Evolutionary conservation across 2,888 invertebrate genomes (phyloP), one percentile per base, ranked within the genome.

Genomic region (Cephus rjabovi): DNA sequence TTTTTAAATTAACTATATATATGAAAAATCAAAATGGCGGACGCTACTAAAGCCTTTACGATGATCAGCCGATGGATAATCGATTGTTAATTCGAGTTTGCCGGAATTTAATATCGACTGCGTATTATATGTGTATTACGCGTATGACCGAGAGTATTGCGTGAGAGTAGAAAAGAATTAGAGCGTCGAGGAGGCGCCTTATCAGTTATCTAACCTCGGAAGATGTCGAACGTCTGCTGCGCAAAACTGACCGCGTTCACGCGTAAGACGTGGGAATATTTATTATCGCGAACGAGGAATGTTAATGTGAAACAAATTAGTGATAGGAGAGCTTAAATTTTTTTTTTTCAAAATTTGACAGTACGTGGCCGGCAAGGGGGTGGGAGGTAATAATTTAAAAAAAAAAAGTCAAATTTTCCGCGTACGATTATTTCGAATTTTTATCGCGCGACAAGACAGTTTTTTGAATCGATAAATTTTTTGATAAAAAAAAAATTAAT

Each of bases 321-420:
- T 2, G 40, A 40, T 40, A 15, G 6, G 37, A 4, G 15, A 15
- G 35, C 12, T 35, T 12, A 35, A 12, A 3, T 35, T 11, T 35
- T 35, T 35, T 35, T 35, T 35, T 35, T 12, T 34, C 34, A 12
- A 35, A 35, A 35, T 35, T 35, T 12, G 3, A 0, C 35, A 35
- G 4, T 0, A 12, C 11, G 4, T 3, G 3, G 0, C 12, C 35
- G 4, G 0, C 4, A 12, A 15, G 37, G 1, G 12, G 1, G 12
- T 15, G 4, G 37, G 12, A 35, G 35, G 4, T 15, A 4, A 37
- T 12, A 4, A 12, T 15, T 3, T 15, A 12, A 37, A 12, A 35
- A 12, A 12, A 37, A 37, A 37, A 4, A 37, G 4, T 1, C 15
- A 37, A 37, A 37, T 37, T 37, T 37, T 37, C 12, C 12, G 37